phyloP scores from a whole-genome alignment of 2,797 vertebrate species.

The Siniperca scherzeri region DNA sequence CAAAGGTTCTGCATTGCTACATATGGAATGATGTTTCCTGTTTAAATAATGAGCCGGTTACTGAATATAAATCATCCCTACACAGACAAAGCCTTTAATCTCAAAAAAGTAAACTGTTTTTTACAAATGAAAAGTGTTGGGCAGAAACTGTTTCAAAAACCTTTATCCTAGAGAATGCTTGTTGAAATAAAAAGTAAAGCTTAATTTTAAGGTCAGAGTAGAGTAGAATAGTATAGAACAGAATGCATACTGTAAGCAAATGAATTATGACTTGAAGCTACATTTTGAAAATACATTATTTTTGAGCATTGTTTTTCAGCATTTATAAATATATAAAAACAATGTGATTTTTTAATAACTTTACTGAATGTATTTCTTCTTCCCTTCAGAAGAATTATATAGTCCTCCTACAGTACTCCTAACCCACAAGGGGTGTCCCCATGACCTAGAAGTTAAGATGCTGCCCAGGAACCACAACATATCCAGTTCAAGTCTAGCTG shows the following conservation, averaged over 20 bases:
- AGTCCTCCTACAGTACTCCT: background rate
- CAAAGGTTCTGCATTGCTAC: constrained; percentile 50
- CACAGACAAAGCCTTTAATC: background rate
- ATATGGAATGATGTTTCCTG: constrained; percentile 11
- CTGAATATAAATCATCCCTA: background rate
- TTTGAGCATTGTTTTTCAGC: background rate
- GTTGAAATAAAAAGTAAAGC: background rate
- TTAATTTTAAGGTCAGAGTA: background rate
- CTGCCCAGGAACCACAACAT: background rate
- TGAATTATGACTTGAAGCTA: background rate
- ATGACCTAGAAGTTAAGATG: background rate
- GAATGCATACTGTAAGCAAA: background rate
- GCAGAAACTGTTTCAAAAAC: background rate
- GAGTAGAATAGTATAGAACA: background rate
- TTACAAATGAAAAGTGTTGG: background rate
- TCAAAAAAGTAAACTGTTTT: background rate
- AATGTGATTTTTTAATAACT: background rate
- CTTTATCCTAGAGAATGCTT: background rate
- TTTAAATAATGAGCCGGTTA: constrained; percentile 21
- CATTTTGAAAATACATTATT: background rate
- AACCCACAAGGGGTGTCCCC: background rate
- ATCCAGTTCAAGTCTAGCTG: background rate
- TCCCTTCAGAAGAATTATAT: background rate
- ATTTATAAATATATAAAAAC: background rate
- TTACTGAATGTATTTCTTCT: background rate